Base-by-base conservation (phyloP, 2,888 invertebrate species). In the Agrypnus murinus region DNA sequence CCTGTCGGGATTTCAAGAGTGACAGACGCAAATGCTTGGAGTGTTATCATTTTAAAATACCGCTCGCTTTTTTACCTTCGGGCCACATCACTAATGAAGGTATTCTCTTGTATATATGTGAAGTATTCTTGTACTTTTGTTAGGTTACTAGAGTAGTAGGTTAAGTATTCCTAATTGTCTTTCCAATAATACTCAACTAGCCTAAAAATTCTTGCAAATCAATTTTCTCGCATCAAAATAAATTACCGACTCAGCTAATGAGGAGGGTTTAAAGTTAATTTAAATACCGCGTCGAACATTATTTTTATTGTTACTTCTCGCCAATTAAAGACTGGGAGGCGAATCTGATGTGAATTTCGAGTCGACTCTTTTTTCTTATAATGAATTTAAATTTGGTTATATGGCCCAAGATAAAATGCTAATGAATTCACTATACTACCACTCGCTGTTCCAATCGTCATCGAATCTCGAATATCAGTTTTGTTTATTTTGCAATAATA, bases 261-360 rank as follows among this genome's bases (percentile, higher is more conserved):
- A 69, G 31, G 58, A 15, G n/a, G n/a, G n/a, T n/a, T n/a, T 34
- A 7, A 53, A 53, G 46, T 65, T 65, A 60, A 67, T 67, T 69
- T 69, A 63, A 64, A 60, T 60, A 53, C 67, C 38, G 14, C 48
- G 34, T 57, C 12, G 14, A 19, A 64, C 69, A 69, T 64, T 69
- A 68, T 45, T 68, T 68, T 71, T 68, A 59, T 59, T 60, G 53
- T 67, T 55, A 60, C 48, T 64, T 68, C 59, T 60, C 59, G 68
- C 71, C 59, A 68, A 64, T 71, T 67, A 64, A 67, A 25, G 25
- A 25, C n/a, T n/a, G n/a, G n/a, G 25, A 25, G 25, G 57, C 58
- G 46, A 59, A 68, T 64, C 59, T 59, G 71, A 71, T 64, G 43
- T 40, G 60, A 68, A 43, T 38, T 50, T 72, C 65, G 59, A 60